Percentiles rank a stretch among this genome's conserved stretches.
These are phyloP conservation scores for Hirtodrosophila confusa DNA, from an alignment of 2,888 invertebrate genomes.

Conservation along the genomic window DNA sequence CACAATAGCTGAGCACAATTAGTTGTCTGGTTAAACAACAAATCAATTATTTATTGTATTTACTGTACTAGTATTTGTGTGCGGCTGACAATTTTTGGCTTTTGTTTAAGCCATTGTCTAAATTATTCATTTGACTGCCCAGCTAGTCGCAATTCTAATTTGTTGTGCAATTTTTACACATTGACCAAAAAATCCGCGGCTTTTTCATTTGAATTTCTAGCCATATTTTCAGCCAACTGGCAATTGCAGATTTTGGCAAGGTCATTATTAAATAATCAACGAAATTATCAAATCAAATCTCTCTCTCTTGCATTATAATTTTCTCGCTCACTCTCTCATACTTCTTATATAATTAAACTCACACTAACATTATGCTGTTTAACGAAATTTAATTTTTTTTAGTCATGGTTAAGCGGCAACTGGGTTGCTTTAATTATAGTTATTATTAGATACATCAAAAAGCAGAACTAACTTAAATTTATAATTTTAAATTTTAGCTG, in stretches of 20 bases:
- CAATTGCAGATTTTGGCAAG: constrained; percentile 43
- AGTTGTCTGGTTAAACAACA: constrained; percentile 61
- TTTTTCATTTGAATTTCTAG: constrained; percentile 20
- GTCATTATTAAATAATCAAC: constrained; percentile 44
- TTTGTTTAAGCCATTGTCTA: constrained; percentile 57
- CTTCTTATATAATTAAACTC: background rate
- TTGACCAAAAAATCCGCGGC: constrained; percentile 30
- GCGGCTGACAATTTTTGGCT: constrained; percentile 51
- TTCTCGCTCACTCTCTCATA: background rate
- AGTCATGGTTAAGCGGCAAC: constrained; percentile 24
- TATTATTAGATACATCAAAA: constrained; percentile 5
- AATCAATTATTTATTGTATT: constrained; percentile 70
- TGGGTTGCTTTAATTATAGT: constrained; percentile 12
- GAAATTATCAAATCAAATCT: constrained; percentile 13
- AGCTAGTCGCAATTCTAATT: constrained; percentile 35
- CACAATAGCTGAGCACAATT: constrained; percentile 57
- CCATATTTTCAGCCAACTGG: constrained; percentile 3
- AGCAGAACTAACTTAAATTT: constrained; percentile 14
- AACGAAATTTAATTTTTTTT: constrained; percentile 26
- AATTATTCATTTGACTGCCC: constrained; percentile 45
- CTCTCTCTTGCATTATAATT: background rate
- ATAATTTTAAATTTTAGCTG: constrained; percentile 13
- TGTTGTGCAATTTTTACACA: constrained; percentile 20
- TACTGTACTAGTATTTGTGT: constrained; percentile 36
- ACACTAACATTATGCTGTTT: constrained; percentile 3